These are phyloP conservation scores for Metalampra italica DNA, from an alignment of 2,888 invertebrate genomes.

Conservation along the genomic window DNA sequence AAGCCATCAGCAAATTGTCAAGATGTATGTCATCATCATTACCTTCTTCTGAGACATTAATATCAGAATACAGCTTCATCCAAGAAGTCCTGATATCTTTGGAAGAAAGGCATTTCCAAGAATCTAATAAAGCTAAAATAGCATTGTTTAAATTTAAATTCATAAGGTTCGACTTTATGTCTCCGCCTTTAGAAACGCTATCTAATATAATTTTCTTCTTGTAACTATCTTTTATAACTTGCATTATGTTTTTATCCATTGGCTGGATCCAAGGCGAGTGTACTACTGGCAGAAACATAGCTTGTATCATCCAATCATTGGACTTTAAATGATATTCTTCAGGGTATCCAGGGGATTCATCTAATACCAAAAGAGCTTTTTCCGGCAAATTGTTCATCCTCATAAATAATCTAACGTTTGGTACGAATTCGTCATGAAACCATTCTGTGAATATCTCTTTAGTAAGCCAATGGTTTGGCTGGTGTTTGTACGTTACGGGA, in stretches of 20 bases:
- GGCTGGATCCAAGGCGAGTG: conserved; percentile 26
- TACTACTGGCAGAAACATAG: conserved; percentile 27
- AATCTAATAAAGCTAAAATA: conserved; percentile 27
- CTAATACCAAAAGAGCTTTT: conserved; percentile 29
- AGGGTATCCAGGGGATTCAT: conserved; percentile 28
- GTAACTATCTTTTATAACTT: conserved; percentile 25
- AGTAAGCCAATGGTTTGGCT: conserved; percentile 22
- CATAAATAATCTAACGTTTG: conserved; percentile 25
- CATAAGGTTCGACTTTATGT: conserved; percentile 22
- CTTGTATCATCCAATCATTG: conserved; percentile 29
- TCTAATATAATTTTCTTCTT: conserved; percentile 26
- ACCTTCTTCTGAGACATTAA: background rate
- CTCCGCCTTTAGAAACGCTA: conserved; percentile 24
- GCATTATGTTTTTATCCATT: conserved; percentile 29
- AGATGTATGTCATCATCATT: background rate
- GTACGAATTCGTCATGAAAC: conserved; percentile 27
- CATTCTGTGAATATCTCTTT: conserved; percentile 28
- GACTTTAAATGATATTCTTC: conserved; percentile 31
- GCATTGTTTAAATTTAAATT: conserved; percentile 25
- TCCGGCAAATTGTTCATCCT: conserved; percentile 23
- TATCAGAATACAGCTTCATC: conserved; percentile 25
- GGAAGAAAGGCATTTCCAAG: conserved; percentile 24
- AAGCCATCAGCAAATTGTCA: background rate
- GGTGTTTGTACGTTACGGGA: conserved; percentile 24
- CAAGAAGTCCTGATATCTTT: conserved; percentile 26